A percentile compares a stretch with the other conserved stretches of the same genome.
phyloP scores from a whole-genome alignment of 1,140 invertebrate genomes.

The Solen grandis region DNA sequence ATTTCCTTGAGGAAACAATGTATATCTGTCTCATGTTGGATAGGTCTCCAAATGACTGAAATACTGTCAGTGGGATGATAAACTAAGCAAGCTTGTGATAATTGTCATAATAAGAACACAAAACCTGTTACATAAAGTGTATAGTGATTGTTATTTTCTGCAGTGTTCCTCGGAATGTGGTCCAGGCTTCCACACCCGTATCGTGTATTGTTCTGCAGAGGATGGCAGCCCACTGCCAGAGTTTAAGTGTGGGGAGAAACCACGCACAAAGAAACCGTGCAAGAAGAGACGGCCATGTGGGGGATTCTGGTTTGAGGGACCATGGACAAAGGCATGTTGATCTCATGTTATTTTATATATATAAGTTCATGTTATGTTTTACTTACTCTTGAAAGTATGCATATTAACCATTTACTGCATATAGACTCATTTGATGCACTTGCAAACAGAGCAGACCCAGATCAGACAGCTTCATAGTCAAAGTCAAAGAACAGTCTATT shows the following conservation, averaged over 20 bases:
- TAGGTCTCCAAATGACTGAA: too few relatives aligned
- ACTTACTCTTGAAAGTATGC: neutral
- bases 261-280: conserved; percentile 69
- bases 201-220: conserved; percentile 79
- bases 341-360: neutral
- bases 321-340: conserved; percentile 70
- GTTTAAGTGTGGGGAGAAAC: conserved; percentile 69
- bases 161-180: conserved; percentile 86
- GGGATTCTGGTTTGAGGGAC: conserved; percentile 77
- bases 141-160: too few relatives aligned
- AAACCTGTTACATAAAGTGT: too few relatives aligned
- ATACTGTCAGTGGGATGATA: too few relatives aligned
- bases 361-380: neutral
- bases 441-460: too few relatives aligned
- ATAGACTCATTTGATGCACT: too few relatives aligned
- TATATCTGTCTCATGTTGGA: too few relatives aligned
- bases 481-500: too few relatives aligned
- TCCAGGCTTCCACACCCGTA: conserved; percentile 84
- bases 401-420: neutral
- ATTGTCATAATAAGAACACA: too few relatives aligned
- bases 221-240: conserved; percentile 67
- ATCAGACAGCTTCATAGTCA: too few relatives aligned
- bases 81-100: too few relatives aligned
- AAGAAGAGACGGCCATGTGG: conserved; percentile 74
- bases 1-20: too few relatives aligned